These are phyloP conservation scores for Myrmecobius fasciatus DNA, from an alignment of 2,113 vertebrate species.

Conservation along the genomic window DNA sequence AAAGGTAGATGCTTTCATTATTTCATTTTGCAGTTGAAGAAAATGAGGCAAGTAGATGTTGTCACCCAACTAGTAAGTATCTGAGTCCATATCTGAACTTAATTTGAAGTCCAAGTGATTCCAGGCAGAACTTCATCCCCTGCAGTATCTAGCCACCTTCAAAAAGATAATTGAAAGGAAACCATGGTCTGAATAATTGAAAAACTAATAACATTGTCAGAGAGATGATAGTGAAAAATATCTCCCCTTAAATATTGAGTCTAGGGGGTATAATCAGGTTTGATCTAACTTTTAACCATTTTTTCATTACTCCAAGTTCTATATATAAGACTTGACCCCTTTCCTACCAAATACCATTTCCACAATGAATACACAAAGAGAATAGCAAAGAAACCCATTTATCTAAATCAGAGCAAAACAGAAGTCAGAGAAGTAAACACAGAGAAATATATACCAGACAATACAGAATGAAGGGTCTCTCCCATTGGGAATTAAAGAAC, in stretches of 20 bases:
- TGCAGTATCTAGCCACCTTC: background rate
- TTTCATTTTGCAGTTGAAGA: background rate
- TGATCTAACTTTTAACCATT: background rate
- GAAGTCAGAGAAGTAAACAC: background rate
- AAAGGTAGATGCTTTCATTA: background rate
- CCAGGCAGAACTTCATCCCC: background rate
- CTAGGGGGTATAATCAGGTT: background rate
- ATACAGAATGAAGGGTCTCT: background rate
- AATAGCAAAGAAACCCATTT: background rate
- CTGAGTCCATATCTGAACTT: background rate
- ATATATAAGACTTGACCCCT: background rate
- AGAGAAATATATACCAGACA: background rate
- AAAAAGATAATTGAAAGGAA: background rate
- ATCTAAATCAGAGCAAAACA: background rate
- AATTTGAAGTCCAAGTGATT: background rate
- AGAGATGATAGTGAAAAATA: background rate
- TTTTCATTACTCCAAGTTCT: background rate
- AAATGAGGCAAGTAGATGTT: background rate
- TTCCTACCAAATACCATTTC: background rate
- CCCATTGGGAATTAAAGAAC: background rate
- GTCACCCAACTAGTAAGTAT: background rate
- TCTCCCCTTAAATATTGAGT: background rate
- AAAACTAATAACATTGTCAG: background rate
- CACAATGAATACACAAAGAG: background rate
- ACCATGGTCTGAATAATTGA: background rate